Evolutionary conservation across 2,797 vertebrate species (phyloP).

Genomic region (Cottoperca gobio): DNA sequence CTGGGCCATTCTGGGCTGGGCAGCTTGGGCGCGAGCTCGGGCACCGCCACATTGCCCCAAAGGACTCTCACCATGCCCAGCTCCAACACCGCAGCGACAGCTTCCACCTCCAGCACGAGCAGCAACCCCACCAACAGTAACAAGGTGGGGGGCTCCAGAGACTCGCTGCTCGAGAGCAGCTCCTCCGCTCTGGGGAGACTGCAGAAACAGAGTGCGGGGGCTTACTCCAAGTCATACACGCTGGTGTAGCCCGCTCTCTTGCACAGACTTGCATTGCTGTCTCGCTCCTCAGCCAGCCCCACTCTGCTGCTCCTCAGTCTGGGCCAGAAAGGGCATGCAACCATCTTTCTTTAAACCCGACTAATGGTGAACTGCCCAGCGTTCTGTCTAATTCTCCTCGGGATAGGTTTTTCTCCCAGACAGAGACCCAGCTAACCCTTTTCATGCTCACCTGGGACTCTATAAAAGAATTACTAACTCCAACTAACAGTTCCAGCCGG

Average conservation of each 20-base stretch:
- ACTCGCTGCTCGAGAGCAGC: constrained; percentile 98
- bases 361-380: constrained; percentile 69
- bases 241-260: constrained; percentile 88
- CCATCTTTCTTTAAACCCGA: constrained; percentile 70
- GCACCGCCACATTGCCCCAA: constrained; percentile 95
- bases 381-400: constrained; percentile 62
- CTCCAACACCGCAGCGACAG: constrained; percentile 83
- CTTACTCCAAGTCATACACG: constrained; percentile 99
- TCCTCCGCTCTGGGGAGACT: constrained; percentile 93
- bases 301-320: constrained; percentile 55
- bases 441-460: constrained; percentile 75
- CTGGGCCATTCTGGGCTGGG: constrained; percentile 89
- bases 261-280: constrained; percentile 71
- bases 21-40: constrained; percentile 82
- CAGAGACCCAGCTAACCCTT: constrained; percentile 76
- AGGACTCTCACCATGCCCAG: constrained; percentile 96
- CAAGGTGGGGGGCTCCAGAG: constrained; percentile 97
- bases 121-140: constrained; percentile 83
- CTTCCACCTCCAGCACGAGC: constrained; percentile 83
- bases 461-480: constrained; percentile 78
- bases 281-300: constrained; percentile 59
- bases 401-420: constrained; percentile 56
- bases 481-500: constrained; percentile 80
- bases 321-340: constrained; percentile 68
- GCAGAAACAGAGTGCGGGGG: constrained; percentile 96